These are phyloP conservation scores for Cheilosia vulpina DNA, from an alignment of 2,888 invertebrate genomes.

Conservation along the genomic window DNA sequence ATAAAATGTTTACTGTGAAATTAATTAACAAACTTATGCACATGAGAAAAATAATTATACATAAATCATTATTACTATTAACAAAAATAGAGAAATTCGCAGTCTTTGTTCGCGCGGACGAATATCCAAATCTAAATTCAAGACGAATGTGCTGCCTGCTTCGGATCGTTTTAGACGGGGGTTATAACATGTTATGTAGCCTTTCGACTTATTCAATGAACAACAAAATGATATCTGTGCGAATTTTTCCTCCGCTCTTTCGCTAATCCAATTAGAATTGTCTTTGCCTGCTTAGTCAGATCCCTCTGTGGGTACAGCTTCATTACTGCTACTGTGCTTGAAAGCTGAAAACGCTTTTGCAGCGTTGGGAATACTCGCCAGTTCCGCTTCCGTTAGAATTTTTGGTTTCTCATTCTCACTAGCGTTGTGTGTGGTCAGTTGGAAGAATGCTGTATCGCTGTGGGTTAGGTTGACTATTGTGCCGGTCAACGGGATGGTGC, in stretches of 20 bases:
- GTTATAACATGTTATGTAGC: background rate
- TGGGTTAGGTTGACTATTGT: conserved; percentile 83
- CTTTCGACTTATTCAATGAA: conserved; percentile 48
- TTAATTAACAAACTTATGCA: conserved; percentile 61
- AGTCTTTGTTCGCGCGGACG: conserved; percentile 66
- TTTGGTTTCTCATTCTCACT: conserved; percentile 79
- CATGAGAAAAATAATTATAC: conserved; percentile 45
- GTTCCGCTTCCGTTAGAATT: conserved; percentile 77
- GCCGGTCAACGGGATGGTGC: conserved; percentile 82
- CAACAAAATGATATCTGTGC: conserved; percentile 22
- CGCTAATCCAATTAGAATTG: conserved; percentile 41
- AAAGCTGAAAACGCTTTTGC: conserved; percentile 78
- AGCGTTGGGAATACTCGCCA: conserved; percentile 79
- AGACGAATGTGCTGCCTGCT: conserved; percentile 31
- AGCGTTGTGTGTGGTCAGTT: conserved; percentile 80
- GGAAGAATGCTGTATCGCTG: conserved; percentile 82
- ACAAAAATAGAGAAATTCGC: conserved; percentile 62
- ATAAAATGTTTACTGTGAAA: conserved; percentile 49
- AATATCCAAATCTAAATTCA: conserved; percentile 42
- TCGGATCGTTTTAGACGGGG: conserved; percentile 7
- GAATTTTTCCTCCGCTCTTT: conserved; percentile 40
- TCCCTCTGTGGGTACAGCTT: conserved; percentile 59
- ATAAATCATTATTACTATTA: conserved; percentile 36
- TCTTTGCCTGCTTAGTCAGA: conserved; percentile 20
- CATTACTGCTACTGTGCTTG: conserved; percentile 33